phyloP scores from a whole-genome alignment of 30 jellyfish, hydroid and myxozoan genomes.

The Mastigias papua region DNA sequence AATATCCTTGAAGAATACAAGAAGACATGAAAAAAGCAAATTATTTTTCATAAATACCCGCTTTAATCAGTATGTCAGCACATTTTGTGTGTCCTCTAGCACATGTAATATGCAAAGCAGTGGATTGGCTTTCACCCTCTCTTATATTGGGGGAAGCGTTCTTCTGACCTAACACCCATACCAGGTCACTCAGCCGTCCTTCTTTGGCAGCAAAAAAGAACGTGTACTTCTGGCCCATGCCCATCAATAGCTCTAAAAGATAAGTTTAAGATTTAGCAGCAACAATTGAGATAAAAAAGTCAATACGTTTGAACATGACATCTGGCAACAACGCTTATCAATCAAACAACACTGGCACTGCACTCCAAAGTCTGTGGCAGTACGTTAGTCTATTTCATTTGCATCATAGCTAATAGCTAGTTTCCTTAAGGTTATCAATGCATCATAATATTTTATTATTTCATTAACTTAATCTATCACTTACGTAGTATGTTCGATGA shows the following conservation, averaged over 20 bases:
- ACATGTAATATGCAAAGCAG: conserved; percentile 67
- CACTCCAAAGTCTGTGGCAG: no score
- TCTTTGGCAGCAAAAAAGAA: conserved; percentile 80
- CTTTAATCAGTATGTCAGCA: conserved; percentile 59
- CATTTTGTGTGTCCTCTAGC: conserved; percentile 72
- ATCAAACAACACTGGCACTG: no score
- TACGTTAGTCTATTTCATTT: no score
- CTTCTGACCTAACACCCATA: conserved; percentile 67
- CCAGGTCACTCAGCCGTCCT: conserved; percentile 67
- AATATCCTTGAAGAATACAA: no score
- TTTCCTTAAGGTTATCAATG: no score
- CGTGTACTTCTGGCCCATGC: conserved; percentile 71
- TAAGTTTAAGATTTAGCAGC: neutral
- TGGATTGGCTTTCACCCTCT: conserved; percentile 64
- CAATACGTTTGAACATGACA: no score
- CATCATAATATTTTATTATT: no score
- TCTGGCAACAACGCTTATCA: neutral
- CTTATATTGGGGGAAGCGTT: conserved; percentile 57
- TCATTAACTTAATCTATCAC: no score
- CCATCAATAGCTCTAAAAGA: neutral
- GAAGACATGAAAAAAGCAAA: no score
- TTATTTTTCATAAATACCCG: conserved; percentile 34
- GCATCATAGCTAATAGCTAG: no score
- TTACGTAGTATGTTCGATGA: neutral
- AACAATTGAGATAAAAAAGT: neutral